phyloP scores from a whole-genome alignment of 1,140 invertebrate genomes.

The Amyelois transitella region DNA sequence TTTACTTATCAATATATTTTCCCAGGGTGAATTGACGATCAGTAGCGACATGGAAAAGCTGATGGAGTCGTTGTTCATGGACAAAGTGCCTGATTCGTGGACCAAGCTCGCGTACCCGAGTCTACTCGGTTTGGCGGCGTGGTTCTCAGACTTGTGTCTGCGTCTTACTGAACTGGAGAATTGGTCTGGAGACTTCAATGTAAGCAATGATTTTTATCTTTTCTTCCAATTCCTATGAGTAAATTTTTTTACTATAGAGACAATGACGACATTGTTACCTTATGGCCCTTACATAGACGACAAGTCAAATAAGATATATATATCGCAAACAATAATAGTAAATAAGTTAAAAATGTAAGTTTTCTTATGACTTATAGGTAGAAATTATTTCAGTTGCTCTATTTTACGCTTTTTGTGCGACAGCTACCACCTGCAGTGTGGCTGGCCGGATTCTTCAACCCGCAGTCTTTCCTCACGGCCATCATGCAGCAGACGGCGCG shows the following conservation, averaged over 20 bases:
- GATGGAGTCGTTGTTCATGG: conserved; percentile 89
- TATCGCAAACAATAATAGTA: too few relatives aligned
- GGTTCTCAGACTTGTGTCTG: conserved; percentile 90
- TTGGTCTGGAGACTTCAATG: conserved; percentile 70
- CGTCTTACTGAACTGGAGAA: conserved; percentile 76
- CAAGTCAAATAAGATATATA: too few relatives aligned
- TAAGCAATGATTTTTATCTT: conserved; percentile 19
- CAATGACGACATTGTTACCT: too few relatives aligned
- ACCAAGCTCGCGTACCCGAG: conserved; percentile 91
- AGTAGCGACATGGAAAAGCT: conserved; percentile 94
- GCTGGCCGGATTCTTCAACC: conserved; percentile 97
- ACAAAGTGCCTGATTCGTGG: conserved; percentile 90
- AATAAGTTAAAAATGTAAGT: too few relatives aligned
- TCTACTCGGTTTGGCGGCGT: conserved; percentile 85
- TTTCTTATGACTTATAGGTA: too few relatives aligned
- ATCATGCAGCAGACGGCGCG: conserved; percentile 97
- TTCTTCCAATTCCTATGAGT: background rate
- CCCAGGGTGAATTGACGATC: conserved; percentile 92
- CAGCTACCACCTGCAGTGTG: conserved; percentile 90
- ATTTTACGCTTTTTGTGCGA: too few relatives aligned
- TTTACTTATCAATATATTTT: too few relatives aligned
- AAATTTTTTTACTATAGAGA: background rate
- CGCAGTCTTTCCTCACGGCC: conserved; percentile 96
- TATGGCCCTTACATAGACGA: too few relatives aligned
- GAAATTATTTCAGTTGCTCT: too few relatives aligned